Base-by-base conservation (phyloP, 2,888 invertebrate species). In the Allacma fusca region DNA sequence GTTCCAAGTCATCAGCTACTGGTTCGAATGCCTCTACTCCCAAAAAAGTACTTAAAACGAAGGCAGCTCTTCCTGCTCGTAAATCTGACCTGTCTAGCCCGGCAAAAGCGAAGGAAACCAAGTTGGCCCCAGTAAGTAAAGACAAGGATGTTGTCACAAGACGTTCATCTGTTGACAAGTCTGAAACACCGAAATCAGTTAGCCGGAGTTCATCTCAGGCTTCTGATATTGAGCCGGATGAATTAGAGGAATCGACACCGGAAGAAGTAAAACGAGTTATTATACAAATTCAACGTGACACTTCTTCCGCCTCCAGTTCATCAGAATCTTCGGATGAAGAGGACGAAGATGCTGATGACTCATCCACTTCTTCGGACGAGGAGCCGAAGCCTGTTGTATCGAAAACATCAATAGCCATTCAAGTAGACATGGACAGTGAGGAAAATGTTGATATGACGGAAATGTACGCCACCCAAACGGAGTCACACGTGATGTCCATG, bases 341-440 rank as follows among this genome's bases (percentile, higher is more conserved):
- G 13, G 34, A 65, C 23, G 73, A 73, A 16, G 69, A 75, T 59
- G 67, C 65, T 9, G 69, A 67, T 28, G 68, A 64, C 28, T 71
- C 71, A 9, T 50, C 74, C 1, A 26, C 29, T 67, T 23, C 74
- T 2, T 50, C 74, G 1, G 78, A 79, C 1, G 81, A 80, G 0
- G 82, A 80, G 16, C 28, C 76, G 40, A 79, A 81, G 13, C 71
- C 67, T 1, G 72, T 79, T 13, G 78, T 78, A 23, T 75, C 73
- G 57, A 83, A 81, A 73, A 75, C 76, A 12, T 74, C 77, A 19
- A 83, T 84, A 50, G 81, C 83, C 1, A 81, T 80, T 57, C 84
- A 84, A 77, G 82, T 83, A 12, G 84, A 84, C 64, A 81, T 84
- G 82, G 84, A 84, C 62, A 68, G 75, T 7, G 84, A 83, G 65